These are phyloP conservation scores for Pangasius larnaudii DNA, from an alignment of 2,797 vertebrate species.

Conservation along the genomic window DNA sequence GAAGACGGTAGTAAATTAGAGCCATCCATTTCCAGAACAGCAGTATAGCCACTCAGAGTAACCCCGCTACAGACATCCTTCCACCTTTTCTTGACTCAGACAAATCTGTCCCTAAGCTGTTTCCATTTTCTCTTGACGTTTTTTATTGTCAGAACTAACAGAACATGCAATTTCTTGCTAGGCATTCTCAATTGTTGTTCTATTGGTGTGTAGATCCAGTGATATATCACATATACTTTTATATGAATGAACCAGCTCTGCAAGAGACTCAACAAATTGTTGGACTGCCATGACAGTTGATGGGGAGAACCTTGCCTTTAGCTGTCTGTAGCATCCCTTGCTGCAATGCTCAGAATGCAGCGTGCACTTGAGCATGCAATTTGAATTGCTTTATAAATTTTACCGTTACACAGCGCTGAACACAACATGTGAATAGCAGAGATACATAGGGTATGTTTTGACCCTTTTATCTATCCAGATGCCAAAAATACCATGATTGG, in stretches of 20 bases:
- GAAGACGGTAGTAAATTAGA: not conserved
- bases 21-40: not conserved
- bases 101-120: not conserved
- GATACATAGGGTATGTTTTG: not conserved
- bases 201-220: not conserved
- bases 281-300: not conserved
- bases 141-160: not conserved
- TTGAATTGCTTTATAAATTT: not conserved
- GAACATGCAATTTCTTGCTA: not conserved
- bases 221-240: not conserved
- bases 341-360: not conserved
- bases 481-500: not conserved
- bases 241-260: not conserved
- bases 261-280: not conserved
- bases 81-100: not conserved
- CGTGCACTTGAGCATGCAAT: not conserved
- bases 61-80: not conserved
- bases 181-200: not conserved
- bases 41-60: not conserved
- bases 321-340: not conserved
- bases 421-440: not conserved
- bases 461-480: not conserved
- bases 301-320: not conserved
- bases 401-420: not conserved
- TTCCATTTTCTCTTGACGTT: not conserved